A percentile compares a stretch with the other conserved stretches of the same genome.
Evolutionary conservation across 2,797 vertebrate genomes (phyloP).

Genomic region (Botia kubotai): DNA sequence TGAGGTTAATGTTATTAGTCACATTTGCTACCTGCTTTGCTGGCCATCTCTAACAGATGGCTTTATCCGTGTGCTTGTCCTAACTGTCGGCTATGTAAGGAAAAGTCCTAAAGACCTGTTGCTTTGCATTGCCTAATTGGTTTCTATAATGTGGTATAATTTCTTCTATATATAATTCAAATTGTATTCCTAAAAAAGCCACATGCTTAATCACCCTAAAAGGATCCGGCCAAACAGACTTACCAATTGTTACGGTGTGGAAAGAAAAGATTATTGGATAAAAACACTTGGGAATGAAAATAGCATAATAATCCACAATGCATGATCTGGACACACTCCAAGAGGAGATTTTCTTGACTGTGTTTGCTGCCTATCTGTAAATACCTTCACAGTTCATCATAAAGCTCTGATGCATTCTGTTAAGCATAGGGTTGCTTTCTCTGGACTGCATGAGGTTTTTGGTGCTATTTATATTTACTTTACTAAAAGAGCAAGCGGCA

Average conservation of each 20-base stretch:
- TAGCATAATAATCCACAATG: neutral
- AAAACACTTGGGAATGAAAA: conserved; percentile 7
- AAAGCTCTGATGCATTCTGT: conserved; percentile 35
- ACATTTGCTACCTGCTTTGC: too few species aligned
- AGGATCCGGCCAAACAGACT: neutral
- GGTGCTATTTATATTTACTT: conserved; percentile 49
- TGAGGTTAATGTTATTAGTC: too few species aligned
- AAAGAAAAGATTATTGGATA: neutral
- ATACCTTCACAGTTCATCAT: conserved; percentile 23
- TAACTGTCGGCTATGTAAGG: too few species aligned
- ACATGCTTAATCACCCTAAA: neutral
- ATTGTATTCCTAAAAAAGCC: neutral
- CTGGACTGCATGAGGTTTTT: conserved; percentile 34
- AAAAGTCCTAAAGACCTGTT: neutral
- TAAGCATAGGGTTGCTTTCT: conserved; percentile 30
- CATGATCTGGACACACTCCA: neutral
- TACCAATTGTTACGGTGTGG: neutral
- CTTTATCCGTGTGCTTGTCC: too few species aligned
- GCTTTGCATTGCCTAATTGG: neutral
- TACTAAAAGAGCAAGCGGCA: conserved; percentile 49
- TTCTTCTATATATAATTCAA: neutral
- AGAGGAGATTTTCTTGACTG: conserved; percentile 22
- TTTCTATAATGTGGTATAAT: neutral
- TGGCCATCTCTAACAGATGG: too few species aligned
- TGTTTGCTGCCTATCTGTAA: conserved; percentile 23